Percentiles rank a stretch among this genome's conserved stretches.
phyloP scores from a whole-genome alignment of 64 coral and sea anemone genomes.

The Porites lutea region DNA sequence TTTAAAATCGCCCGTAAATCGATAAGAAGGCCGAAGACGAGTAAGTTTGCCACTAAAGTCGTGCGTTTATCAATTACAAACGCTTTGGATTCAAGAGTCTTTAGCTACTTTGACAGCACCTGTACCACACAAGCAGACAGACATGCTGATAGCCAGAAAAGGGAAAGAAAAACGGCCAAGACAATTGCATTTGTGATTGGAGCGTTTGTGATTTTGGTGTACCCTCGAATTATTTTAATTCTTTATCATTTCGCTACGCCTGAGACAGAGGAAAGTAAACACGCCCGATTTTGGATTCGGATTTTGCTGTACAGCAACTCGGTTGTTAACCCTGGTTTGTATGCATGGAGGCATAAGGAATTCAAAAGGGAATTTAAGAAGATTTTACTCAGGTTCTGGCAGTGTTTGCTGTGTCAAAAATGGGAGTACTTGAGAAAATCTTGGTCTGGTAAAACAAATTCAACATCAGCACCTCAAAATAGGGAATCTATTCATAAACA shows the following conservation, averaged over 20 bases:
- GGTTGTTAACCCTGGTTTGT: conserved; percentile 75
- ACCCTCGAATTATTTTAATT: conserved; percentile 87
- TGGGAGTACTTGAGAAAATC: conserved; percentile 1
- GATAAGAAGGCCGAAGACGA: conserved; percentile 6
- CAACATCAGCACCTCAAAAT: not conserved
- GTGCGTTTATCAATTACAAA: conserved; percentile 55
- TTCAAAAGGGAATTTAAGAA: conserved; percentile 83
- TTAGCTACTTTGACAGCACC: conserved; percentile 22
- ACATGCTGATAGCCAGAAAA: conserved; percentile 21
- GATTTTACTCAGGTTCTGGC: conserved; percentile 59
- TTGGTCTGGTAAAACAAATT: conserved; percentile 19
- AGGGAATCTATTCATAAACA: not conserved
- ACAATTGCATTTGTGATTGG: conserved; percentile 88
- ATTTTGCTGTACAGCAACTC: conserved; percentile 84
- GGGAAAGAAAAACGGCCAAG: conserved; percentile 84
- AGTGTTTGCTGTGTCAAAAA: conserved; percentile 31
- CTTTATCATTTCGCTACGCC: conserved; percentile 72
- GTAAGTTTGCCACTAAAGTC: conserved; percentile 50
- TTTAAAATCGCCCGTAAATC: conserved; percentile 78
- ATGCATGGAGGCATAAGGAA: conserved; percentile 86
- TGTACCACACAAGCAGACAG: conserved; percentile 24
- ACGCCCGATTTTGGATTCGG: conserved; percentile 88
- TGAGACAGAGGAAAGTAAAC: conserved; percentile 29
- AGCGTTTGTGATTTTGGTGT: conserved; percentile 82
- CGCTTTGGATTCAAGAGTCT: conserved; percentile 57